Conservation (phyloP, 2,888 invertebrate genomes). For the Celastrina argiolus region DNA sequence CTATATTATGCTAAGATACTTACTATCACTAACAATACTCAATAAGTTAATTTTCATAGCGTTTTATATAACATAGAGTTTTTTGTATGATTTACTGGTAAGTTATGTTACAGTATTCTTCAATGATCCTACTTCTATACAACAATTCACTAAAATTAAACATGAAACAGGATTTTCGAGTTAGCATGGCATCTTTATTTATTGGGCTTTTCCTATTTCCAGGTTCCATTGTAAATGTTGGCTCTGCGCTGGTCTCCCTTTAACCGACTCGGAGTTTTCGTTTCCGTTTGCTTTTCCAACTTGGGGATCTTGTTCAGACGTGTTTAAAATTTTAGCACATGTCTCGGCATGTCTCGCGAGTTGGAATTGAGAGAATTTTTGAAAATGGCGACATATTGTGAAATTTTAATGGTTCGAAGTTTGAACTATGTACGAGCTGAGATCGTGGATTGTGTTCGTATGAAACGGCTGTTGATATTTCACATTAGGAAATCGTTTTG, state of each 20-base stretch:
- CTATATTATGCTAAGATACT: too few species aligned
- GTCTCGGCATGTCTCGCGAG: constrained; percentile 23
- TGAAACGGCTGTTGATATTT: neutral
- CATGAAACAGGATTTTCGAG: neutral
- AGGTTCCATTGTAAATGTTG: constrained; percentile 20
- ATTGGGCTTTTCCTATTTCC: constrained; percentile 21
- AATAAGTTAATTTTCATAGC: too few species aligned
- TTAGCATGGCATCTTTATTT: constrained; percentile 20
- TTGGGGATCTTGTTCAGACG: constrained; percentile 25
- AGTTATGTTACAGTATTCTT: too few species aligned
- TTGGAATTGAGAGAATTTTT: constrained; percentile 21
- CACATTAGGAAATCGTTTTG: neutral
- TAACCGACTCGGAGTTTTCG: constrained; percentile 25
- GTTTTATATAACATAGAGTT: too few species aligned
- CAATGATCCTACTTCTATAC: too few species aligned
- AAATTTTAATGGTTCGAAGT: constrained; percentile 19
- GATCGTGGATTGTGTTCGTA: constrained; percentile 12
- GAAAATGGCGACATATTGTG: constrained; percentile 22
- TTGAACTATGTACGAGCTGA: constrained; percentile 16
- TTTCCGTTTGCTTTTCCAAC: constrained; percentile 25
- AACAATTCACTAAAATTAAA: neutral
- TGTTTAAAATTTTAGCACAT: constrained; percentile 27
- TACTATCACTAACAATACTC: too few species aligned
- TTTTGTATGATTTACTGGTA: too few species aligned
- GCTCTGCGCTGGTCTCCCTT: constrained; percentile 17